phyloP scores from a whole-genome alignment of 2,113 vertebrate species.

The Cynopterus brachyotis region DNA sequence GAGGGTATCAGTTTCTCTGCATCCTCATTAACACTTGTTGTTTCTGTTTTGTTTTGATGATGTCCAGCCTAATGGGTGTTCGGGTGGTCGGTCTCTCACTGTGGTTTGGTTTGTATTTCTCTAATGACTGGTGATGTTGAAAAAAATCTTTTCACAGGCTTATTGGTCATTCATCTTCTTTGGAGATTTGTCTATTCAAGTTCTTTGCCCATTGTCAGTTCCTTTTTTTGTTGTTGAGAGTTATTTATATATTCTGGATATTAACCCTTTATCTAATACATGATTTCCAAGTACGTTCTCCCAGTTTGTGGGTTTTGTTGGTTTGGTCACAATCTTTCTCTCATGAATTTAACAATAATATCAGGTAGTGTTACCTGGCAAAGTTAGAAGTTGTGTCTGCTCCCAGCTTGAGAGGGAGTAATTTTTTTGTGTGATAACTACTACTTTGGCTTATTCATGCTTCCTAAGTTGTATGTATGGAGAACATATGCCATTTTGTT shows the following conservation, averaged over 20 bases:
- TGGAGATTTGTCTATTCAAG: neutral
- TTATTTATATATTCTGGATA: neutral
- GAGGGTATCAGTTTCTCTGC: neutral
- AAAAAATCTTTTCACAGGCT: neutral
- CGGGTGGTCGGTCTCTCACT: neutral
- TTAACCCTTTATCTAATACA: neutral
- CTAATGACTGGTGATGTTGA: neutral
- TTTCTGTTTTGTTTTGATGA: no score
- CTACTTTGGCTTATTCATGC: neutral
- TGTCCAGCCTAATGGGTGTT: neutral
- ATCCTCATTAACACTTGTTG: neutral
- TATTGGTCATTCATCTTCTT: neutral
- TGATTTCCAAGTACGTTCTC: neutral
- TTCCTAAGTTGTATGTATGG: neutral
- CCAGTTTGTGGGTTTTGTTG: neutral
- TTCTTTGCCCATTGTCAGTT: neutral
- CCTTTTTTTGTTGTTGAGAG: neutral
- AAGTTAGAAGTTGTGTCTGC: neutral
- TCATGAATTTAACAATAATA: neutral
- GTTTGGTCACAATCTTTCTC: constrained; percentile 15
- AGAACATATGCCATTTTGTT: neutral
- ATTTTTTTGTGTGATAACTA: neutral
- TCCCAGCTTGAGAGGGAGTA: neutral
- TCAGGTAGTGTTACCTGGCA: neutral
- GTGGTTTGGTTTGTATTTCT: neutral